Evolutionary conservation across 2,888 invertebrate species (phyloP), one percentile per base, ranked within the genome.

Genomic region (Tetanocera ferruginea): DNA sequence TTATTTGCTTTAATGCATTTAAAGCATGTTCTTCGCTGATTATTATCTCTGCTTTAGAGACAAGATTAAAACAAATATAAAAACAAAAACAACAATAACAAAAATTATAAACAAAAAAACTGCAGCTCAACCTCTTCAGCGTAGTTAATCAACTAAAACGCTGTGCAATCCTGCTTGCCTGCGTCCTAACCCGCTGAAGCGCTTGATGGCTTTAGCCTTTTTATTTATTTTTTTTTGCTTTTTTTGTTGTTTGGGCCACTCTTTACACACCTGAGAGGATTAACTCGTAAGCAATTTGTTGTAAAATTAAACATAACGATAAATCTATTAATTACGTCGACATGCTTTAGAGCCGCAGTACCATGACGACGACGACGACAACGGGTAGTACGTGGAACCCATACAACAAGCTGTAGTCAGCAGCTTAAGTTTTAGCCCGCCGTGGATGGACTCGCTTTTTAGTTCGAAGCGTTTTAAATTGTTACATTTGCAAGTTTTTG

Each of bases 261-360:
- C 55, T 83, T 86, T 85, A 85, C 86, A 88, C 87, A 85, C 87
- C 84, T 87, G 87, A 85, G 84, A 85, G 86, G 85, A 88, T 88
- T 87, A 86, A 86, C 87, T 87, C 86, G 87, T 86, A 87, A 87
- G 81, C 87, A 88, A 88, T 86, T 85, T 86, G 85, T 85, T 86
- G 85, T 84, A 85, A 88, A 86, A 87, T 85, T 83, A 82, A 86
- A 83, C 82, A 87, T 84, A 84, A 86, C 86, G 84, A 86, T 86
- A 88, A 86, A 86, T 88, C 88, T 87, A 88, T 88, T 88, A 88
- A 88, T 88, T 87, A 86, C 86, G 84, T 84, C 84, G 84, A 86
- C 86, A 84, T 81, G 81, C 78, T 80, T 79, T 79, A 77, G 69
- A 75, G 60, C 51, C 60, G 28, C 69, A 51, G 69, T 28, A 69